Evolutionary conservation across 2,888 invertebrate genomes (phyloP).

Genomic region (Caenorhabditis afra): DNA sequence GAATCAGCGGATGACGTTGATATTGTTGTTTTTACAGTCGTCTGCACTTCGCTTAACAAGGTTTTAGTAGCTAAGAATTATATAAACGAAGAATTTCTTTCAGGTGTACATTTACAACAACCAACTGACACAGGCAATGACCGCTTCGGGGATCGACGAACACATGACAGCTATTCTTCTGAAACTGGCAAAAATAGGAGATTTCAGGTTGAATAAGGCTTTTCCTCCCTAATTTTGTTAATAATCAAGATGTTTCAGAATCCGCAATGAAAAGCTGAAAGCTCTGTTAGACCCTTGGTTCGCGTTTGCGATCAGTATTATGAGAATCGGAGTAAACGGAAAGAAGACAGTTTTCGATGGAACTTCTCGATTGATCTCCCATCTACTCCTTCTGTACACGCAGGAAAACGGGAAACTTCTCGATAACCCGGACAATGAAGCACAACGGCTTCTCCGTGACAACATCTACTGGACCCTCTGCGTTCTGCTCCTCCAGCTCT

Average conservation of each 20-base stretch:
- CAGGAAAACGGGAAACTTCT: conserved; percentile 45
- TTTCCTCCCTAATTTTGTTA: too few relatives aligned
- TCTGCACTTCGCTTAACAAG: conserved; percentile 75
- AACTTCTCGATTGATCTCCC: conserved; percentile 17
- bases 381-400: conserved; percentile 28
- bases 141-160: conserved; percentile 73
- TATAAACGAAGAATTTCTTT: conserved; percentile 12
- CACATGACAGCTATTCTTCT: conserved; percentile 28
- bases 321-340: conserved; percentile 33
- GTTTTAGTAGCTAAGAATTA: too few relatives aligned
- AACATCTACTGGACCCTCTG: conserved; percentile 40
- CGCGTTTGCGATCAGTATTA: conserved; percentile 47
- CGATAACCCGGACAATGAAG: conserved; percentile 22
- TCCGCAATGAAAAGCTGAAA: conserved; percentile 33
- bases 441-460: conserved; percentile 31
- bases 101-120: conserved; percentile 76
- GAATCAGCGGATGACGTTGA: conserved; percentile 68
- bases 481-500: conserved; percentile 25
- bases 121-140: conserved; percentile 75
- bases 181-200: conserved; percentile 35
- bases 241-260: conserved; percentile 5
- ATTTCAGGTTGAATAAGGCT: conserved; percentile 11
- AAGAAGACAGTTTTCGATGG: conserved; percentile 27
- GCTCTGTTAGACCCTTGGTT: conserved; percentile 39
- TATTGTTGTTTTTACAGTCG: conserved; percentile 73